phyloP scores from a whole-genome alignment of 2,888 invertebrate genomes.

The Anticlea derivata region DNA sequence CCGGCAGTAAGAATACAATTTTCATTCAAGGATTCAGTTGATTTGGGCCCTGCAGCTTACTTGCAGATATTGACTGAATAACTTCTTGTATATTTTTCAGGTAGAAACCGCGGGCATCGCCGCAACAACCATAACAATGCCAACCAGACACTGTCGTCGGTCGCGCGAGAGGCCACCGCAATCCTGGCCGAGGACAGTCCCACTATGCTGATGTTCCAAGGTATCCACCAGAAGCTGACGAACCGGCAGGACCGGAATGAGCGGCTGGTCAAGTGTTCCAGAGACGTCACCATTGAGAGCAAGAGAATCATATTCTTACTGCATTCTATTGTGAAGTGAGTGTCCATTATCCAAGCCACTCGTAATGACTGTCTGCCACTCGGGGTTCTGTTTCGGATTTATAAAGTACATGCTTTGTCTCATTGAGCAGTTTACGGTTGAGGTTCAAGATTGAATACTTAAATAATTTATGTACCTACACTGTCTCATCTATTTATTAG shows the following conservation, averaged over 20 bases:
- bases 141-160: slow-evolving; percentile 56
- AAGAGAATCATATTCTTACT: slow-evolving; percentile 94
- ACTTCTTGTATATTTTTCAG: slow-evolving; percentile 1
- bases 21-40: background rate
- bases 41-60: too few species aligned
- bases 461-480: too few species aligned
- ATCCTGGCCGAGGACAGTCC: slow-evolving; percentile 35
- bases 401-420: too few species aligned
- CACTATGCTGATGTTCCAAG: slow-evolving; percentile 25
- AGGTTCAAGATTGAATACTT: too few species aligned
- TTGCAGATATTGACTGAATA: too few species aligned
- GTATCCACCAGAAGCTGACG: slow-evolving; percentile 19
- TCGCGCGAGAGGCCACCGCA: slow-evolving; percentile 59
- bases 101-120: slow-evolving; percentile 47
- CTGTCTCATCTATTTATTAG: too few species aligned
- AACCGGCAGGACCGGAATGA: slow-evolving; percentile 33
- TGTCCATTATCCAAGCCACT: too few species aligned
- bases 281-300: slow-evolving; percentile 78
- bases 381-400: too few species aligned
- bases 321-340: slow-evolving; percentile 87
- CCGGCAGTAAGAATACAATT: slow-evolving; percentile 7
- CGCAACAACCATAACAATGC: slow-evolving; percentile 51
- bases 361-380: too few species aligned
- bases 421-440: too few species aligned
- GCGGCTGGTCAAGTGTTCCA: slow-evolving; percentile 32